A percentile compares a stretch with the other conserved stretches of the same genome.
These are phyloP conservation scores for Crossaster papposus DNA, from an alignment of 53 echinoderm and acorn worm genomes.

Conservation along the genomic window DNA sequence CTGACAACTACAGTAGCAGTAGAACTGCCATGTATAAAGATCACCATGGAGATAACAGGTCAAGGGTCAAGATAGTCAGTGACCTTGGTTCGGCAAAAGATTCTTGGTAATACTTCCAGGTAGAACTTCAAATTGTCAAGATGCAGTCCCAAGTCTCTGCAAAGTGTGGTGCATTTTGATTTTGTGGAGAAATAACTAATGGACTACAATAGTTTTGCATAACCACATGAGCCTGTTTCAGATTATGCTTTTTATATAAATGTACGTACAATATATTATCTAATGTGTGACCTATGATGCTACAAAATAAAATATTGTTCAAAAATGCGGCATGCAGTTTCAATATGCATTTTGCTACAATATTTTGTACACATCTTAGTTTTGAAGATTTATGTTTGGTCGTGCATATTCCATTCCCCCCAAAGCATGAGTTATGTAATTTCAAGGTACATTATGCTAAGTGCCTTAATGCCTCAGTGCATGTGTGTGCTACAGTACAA, in stretches of 20 bases:
- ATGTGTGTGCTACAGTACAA: constrained; percentile 47
- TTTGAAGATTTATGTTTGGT: constrained; percentile 9
- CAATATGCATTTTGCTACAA: not conserved
- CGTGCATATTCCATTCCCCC: not conserved
- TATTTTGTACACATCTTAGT: constrained; percentile 34
- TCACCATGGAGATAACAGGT: not conserved
- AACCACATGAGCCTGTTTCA: not conserved
- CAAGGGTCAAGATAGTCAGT: not conserved
- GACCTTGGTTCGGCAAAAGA: not conserved
- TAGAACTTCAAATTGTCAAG: not conserved
- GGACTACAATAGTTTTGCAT: no score
- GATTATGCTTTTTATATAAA: not conserved
- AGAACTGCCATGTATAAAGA: not conserved
- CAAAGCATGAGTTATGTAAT: constrained; percentile 32
- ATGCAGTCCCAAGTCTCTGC: not conserved
- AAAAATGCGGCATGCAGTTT: no score
- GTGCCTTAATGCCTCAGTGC: constrained; percentile 55
- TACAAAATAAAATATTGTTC: no score
- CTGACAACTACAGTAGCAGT: not conserved
- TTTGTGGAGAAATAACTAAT: not conserved
- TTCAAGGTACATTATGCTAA: not conserved
- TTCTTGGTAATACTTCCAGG: no score
- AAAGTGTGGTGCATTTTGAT: not conserved
- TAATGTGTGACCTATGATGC: no score
- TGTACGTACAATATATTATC: no score